Base-by-base conservation (phyloP, 1,140 invertebrate genomes). In the Tachypleus tridentatus region DNA sequence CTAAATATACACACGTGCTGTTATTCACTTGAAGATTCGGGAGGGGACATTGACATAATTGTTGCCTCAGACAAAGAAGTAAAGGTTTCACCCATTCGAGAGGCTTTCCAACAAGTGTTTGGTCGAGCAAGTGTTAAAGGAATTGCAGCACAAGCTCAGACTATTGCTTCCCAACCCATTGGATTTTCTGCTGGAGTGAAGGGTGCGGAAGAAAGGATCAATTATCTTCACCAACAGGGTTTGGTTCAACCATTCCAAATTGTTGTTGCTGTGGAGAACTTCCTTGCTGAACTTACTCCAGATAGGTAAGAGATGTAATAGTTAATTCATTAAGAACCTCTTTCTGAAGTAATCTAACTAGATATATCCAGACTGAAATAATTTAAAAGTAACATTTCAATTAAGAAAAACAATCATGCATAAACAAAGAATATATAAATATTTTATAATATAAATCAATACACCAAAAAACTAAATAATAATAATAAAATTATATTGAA, bases 51-150 rank as follows among this genome's bases (percentile, higher is more conserved):
- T 8, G 82, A 87, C 73, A 76, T 91, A 11, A 77, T 88, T 54
- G 87, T 91, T 7, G 85, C 88, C 51, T 89, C 87, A 5, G 82
- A 86, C 64, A 87, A 89, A 74, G 87, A 90, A 73, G 80, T 82
- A 3, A 88, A 89, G 79, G 77, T 91, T 51, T 84, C 83, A 69
- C 82, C 87, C 8, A 77, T 91, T n/a, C 80, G 88, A 73, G 88
- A 91, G 77, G 89, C 88, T 66, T 90, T 91, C 72, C 88, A 90
- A 75, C 76, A 80, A 64, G 82, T 88, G 4, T 91, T 93, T 80
- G 87, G 87, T 48, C 85, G 85, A 77, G 88, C 88, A 8, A 89
- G 86, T 70, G 84, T 91, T 48, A 78, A 69, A 65, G 68, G 58
- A 62, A 49, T 64, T 8, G n/a, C 63, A 82, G 80, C 79, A 59